Conservation (phyloP, 2,113 vertebrate species). For the Apeltes quadracus region DNA sequence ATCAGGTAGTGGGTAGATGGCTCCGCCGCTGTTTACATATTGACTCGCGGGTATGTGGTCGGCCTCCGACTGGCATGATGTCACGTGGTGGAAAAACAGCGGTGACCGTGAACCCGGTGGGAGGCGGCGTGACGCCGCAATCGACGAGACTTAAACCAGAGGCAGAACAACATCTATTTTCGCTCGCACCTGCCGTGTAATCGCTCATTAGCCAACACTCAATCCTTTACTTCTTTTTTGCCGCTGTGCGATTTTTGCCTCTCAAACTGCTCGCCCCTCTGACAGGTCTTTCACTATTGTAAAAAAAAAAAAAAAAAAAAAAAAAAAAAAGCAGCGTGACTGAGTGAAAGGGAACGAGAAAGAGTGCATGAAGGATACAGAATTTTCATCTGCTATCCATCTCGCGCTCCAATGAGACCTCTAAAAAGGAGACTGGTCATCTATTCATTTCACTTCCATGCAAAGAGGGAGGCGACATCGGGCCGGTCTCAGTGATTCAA, state of each 20-base stretch:
- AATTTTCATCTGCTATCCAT: conserved; percentile 66
- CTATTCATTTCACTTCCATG: conserved; percentile 70
- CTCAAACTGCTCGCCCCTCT: conserved; percentile 56
- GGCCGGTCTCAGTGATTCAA: conserved; percentile 65
- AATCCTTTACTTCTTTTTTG: neutral
- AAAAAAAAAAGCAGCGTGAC: conserved; percentile 49
- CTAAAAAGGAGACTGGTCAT: conserved; percentile 74
- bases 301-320: conserved; percentile 26
- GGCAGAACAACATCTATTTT: conserved; percentile 62
- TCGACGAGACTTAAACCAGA: conserved; percentile 51
- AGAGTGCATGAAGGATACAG: conserved; percentile 58
- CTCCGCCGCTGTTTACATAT: too few species aligned
- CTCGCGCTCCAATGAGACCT: conserved; percentile 74
- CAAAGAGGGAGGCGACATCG: conserved; percentile 27
- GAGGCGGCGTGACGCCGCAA: conserved; percentile 46
- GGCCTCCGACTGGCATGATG: conserved; percentile 48
- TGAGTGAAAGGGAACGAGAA: conserved; percentile 46
- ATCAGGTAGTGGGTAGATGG: too few species aligned
- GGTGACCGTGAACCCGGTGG: conserved; percentile 39
- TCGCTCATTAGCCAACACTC: conserved; percentile 47
- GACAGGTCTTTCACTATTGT: conserved; percentile 41
- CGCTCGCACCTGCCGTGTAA: conserved; percentile 44
- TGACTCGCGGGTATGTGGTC: conserved; percentile 55
- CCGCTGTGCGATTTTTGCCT: conserved; percentile 31
- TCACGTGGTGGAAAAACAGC: conserved; percentile 62